Percentiles rank a stretch among this genome's conserved stretches.
These are phyloP conservation scores for Hypsopygia costalis DNA, from an alignment of 2,888 invertebrate genomes.

Conservation along the genomic window DNA sequence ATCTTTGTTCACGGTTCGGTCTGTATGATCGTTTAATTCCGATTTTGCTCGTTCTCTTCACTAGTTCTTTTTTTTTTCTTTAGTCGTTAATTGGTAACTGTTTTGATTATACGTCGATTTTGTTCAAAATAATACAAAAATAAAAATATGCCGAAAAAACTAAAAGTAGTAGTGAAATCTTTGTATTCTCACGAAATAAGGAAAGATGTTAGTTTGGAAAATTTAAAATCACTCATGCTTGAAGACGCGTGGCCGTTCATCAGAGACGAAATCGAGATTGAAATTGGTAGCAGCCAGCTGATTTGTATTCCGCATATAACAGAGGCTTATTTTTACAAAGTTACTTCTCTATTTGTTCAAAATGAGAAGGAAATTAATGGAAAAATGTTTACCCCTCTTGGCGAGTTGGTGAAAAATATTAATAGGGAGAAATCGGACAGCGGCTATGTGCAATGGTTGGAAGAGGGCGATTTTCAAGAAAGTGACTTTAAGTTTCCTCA, in stretches of 20 bases:
- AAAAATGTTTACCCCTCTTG: slow-evolving; percentile 71
- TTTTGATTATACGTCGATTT: slow-evolving; percentile 12
- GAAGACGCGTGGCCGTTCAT: slow-evolving; percentile 79
- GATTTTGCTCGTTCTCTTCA: no score
- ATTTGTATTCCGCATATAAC: slow-evolving; percentile 77
- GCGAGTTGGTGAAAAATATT: slow-evolving; percentile 60
- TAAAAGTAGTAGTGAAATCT: slow-evolving; percentile 73
- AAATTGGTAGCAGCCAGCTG: slow-evolving; percentile 72
- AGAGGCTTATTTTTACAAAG: slow-evolving; percentile 70
- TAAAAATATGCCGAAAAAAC: slow-evolving; percentile 71
- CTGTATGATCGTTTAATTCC: no score
- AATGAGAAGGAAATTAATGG: slow-evolving; percentile 70
- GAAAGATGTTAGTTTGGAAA: slow-evolving; percentile 71
- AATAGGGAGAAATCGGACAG: slow-evolving; percentile 60
- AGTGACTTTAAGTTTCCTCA: slow-evolving; percentile 69
- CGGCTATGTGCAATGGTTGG: slow-evolving; percentile 61
- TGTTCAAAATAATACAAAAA: slow-evolving; percentile 10
- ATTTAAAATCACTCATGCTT: slow-evolving; percentile 65
- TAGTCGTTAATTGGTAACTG: slow-evolving; percentile 39
- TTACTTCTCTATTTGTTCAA: slow-evolving; percentile 69
- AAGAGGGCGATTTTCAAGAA: slow-evolving; percentile 56
- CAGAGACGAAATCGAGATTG: slow-evolving; percentile 74
- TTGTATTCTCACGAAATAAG: slow-evolving; percentile 74
- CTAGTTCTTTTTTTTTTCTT: background rate
- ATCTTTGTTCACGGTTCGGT: no score